Conservation (phyloP, 2,797 vertebrate genomes). For the Ibycter americanus region DNA sequence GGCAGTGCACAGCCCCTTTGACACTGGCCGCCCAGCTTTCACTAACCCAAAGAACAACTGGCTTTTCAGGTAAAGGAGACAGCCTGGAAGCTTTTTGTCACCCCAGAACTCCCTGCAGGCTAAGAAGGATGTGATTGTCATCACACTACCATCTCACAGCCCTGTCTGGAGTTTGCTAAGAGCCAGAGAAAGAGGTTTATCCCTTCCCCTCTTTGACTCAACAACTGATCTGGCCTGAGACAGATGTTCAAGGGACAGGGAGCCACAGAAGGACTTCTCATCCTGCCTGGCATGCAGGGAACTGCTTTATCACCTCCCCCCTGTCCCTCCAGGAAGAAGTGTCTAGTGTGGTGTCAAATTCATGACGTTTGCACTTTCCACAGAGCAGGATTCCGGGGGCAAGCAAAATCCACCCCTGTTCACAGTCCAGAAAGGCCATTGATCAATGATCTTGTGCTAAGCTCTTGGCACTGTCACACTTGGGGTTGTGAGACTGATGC, state of each 20-base stretch:
- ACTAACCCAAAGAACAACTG: not conserved
- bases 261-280: not conserved
- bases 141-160: not conserved
- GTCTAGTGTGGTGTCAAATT: not conserved
- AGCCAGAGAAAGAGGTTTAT: not conserved
- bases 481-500: constrained; percentile 2
- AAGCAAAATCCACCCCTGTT: not conserved
- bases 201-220: not conserved
- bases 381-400: not conserved
- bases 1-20: not conserved
- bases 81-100: not conserved
- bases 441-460: not conserved
- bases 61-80: not conserved
- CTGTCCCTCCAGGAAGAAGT: not conserved
- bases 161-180: not conserved
- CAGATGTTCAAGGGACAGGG: not conserved
- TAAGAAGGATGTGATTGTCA: not conserved
- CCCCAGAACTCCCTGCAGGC: not conserved
- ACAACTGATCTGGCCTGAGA: not conserved
- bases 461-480: not conserved
- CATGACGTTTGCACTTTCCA: not conserved
- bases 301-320: not conserved
- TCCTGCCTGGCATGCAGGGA: not conserved
- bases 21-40: not conserved
- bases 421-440: not conserved